Percentiles rank a stretch among this genome's conserved stretches.
Evolutionary conservation across 37 sponge, comb jelly and placozoan species (phyloP).

Genomic region (Ianthella basta): DNA sequence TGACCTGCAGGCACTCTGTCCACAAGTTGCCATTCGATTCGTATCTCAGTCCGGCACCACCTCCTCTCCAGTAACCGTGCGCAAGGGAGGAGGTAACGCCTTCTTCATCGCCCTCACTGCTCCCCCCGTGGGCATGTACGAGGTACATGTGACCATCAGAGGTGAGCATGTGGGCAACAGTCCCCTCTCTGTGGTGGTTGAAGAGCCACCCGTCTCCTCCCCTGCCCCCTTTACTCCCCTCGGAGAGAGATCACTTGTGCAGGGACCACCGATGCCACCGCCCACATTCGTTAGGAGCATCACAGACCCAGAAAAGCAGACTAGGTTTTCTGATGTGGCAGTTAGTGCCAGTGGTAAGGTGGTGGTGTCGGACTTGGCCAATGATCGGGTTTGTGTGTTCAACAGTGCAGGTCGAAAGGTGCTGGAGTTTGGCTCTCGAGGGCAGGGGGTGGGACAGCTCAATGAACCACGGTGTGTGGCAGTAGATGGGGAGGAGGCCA

Average conservation of each 20-base stretch:
- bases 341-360: neutral
- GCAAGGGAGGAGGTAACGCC: neutral
- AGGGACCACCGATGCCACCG: neutral
- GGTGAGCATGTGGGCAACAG: slow-evolving; percentile 5
- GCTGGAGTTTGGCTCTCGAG: slow-evolving; percentile 14
- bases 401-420: neutral
- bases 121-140: neutral
- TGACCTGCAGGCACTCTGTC: neutral
- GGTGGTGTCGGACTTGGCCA: slow-evolving; percentile 2
- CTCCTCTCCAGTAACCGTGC: neutral
- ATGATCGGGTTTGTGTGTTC: slow-evolving; percentile 11
- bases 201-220: neutral
- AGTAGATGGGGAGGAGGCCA: neutral
- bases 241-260: neutral
- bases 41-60: neutral
- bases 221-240: neutral
- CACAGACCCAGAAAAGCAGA: neutral
- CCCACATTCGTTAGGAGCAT: neutral
- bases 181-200: neutral
- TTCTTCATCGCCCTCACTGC: slow-evolving; percentile 11
- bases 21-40: neutral
- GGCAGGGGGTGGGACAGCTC: neutral
- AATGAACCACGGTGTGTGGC: slow-evolving; percentile 30
- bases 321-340: slow-evolving; percentile 20
- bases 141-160: slow-evolving; percentile 4